A percentile compares a stretch with the other conserved stretches of the same genome.
phyloP scores from a whole-genome alignment of 2,797 vertebrate genomes.

The Sternotherus odoratus region DNA sequence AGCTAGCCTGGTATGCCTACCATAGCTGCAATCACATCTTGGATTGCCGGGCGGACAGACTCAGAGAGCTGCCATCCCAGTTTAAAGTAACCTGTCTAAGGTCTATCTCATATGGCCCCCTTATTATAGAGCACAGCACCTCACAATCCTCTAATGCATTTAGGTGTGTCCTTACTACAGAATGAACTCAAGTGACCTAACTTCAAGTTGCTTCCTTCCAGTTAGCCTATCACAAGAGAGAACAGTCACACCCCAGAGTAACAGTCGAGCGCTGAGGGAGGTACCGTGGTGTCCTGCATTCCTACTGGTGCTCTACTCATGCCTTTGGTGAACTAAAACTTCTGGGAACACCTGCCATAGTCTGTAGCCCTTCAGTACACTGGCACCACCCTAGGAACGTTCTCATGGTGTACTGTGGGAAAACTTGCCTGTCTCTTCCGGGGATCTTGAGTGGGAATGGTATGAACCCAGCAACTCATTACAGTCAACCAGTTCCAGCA shows the following conservation, averaged over 20 bases:
- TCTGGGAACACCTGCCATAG: not conserved
- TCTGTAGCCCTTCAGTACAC: not conserved
- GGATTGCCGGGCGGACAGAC: not conserved
- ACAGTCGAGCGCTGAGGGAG: not conserved
- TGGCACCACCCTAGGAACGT: not conserved
- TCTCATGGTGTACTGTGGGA: not conserved
- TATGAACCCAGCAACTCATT: not conserved
- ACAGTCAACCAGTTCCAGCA: not conserved
- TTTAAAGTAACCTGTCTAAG: constrained; percentile 31
- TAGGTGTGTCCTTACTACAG: not conserved
- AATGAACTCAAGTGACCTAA: not conserved
- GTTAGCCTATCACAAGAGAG: not conserved
- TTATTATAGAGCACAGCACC: constrained; percentile 18
- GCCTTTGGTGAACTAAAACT: not conserved
- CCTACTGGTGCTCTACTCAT: not conserved
- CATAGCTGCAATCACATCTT: not conserved
- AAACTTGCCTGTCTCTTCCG: not conserved
- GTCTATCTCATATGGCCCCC: not conserved
- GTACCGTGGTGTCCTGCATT: not conserved
- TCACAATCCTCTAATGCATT: not conserved
- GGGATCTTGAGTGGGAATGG: not conserved
- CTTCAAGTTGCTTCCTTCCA: not conserved
- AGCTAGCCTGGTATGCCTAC: not conserved
- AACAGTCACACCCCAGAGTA: not conserved
- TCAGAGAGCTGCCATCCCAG: constrained; percentile 12